Evolutionary conservation across 2,113 vertebrate species (phyloP).

Genomic region (Bostrychus sinensis): DNA sequence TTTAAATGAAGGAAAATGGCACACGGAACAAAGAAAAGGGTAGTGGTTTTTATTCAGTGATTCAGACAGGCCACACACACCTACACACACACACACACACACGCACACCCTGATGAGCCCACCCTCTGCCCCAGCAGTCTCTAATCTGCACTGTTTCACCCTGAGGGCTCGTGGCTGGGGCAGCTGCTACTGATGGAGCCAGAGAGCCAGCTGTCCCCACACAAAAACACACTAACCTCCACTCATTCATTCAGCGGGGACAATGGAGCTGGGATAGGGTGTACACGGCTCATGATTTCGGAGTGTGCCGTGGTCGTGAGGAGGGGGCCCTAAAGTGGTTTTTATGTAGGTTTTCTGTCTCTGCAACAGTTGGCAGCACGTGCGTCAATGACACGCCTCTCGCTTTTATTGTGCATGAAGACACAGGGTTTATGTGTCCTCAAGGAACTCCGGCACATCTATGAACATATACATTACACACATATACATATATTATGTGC

Average conservation of each 20-base stretch:
- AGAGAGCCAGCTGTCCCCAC: conserved; percentile 89
- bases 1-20: conserved; percentile 57
- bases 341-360: conserved; percentile 77
- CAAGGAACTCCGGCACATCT: conserved; percentile 46
- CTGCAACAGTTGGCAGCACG: conserved; percentile 94
- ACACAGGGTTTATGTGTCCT: conserved; percentile 49
- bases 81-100: conserved; percentile 21
- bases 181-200: conserved; percentile 92
- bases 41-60: conserved; percentile 78
- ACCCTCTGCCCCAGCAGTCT: conserved; percentile 54
- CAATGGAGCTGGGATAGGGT: conserved; percentile 73
- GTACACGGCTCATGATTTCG: conserved; percentile 60
- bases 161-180: conserved; percentile 80
- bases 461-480: too few relatives aligned
- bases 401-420: conserved; percentile 65
- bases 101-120: conserved; percentile 27
- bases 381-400: conserved; percentile 82
- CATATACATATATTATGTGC: not conserved
- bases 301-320: conserved; percentile 69
- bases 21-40: conserved; percentile 63
- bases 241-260: conserved; percentile 74
- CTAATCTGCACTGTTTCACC: conserved; percentile 84
- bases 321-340: conserved; percentile 66
- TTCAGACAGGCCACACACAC: conserved; percentile 80
- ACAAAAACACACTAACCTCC: conserved; percentile 50